Base-by-base conservation (phyloP, 2,113 vertebrate species). In the Symphodus melops region DNA sequence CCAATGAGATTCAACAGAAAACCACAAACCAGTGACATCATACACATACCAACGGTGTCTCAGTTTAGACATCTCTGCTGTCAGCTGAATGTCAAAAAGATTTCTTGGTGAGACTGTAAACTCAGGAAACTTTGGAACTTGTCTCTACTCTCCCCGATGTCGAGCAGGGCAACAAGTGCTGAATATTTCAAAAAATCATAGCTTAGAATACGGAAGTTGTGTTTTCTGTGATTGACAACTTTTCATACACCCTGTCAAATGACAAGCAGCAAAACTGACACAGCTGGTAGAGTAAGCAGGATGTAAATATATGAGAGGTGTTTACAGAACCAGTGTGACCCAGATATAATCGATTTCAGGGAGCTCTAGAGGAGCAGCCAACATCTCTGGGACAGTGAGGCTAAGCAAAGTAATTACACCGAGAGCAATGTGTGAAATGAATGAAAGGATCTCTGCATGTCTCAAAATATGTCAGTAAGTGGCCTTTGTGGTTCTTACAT, bases 181-280 rank as follows among this genome's bases (percentile, higher is more conserved):
- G 11, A 72, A 57, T 28, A 39, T 63, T 68, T 62, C 25, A 39
- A 21, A 5, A 64, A 70, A 66, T 79, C 75, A 65, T n/a, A 56
- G 55, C 8, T 49, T 64, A 64, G 16, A 60, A 33, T 48, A 17
- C 19, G 28, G 9, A 41, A 25, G 9, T 3, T 17, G 7, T 28
- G 23, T n/a, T 39, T 59, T 33, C 58, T 23, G 48, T 74, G 73
- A 81, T 51, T 81, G 77, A 77, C 77, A 81, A 10, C 64, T 54
- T 55, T 66, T 52, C 52, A 37, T 25, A 68, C 44, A 62, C 19
- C 1, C 23, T 61, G 13, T 59, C 28, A 84, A 48, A 14, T 53
- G 66, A 62, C 42, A 51, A 12, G 51, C 56, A 33, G 62, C 23
- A 6, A 67, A 59, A 25, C 37, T 55, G 77, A 68, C 77, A 64